These are phyloP conservation scores for Amniataba percoides DNA, from an alignment of 2,797 vertebrate species.

Conservation along the genomic window DNA sequence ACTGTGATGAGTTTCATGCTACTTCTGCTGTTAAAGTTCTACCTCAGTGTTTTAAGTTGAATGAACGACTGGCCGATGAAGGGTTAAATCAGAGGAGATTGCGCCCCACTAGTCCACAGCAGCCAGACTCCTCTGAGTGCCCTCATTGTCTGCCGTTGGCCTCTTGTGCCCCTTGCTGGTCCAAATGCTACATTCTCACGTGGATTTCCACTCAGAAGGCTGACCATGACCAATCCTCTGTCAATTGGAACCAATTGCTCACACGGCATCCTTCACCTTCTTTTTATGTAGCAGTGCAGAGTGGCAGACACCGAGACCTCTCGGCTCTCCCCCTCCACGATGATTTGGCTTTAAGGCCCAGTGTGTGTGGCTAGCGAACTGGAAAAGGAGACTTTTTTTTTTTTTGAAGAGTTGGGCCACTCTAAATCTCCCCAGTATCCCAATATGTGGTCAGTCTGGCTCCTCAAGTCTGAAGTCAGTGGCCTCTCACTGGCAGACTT, in stretches of 20 bases:
- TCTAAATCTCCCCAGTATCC: slow-evolving; percentile 72
- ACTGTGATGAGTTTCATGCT: not conserved
- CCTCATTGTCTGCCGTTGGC: slow-evolving; percentile 82
- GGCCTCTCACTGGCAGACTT: slow-evolving; percentile 74
- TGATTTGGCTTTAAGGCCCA: slow-evolving; percentile 82
- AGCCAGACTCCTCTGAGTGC: slow-evolving; percentile 83
- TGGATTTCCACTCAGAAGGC: slow-evolving; percentile 86
- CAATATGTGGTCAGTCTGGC: slow-evolving; percentile 80
- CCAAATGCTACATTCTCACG: slow-evolving; percentile 86
- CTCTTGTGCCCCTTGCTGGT: slow-evolving; percentile 81
- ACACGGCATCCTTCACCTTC: slow-evolving; percentile 84
- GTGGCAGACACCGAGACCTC: slow-evolving; percentile 80
- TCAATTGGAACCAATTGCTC: slow-evolving; percentile 86
- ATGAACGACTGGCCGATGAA: slow-evolving; percentile 61
- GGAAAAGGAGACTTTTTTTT: slow-evolving; percentile 82
- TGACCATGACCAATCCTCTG: slow-evolving; percentile 87
- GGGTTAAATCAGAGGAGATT: slow-evolving; percentile 78
- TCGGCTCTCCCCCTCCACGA: slow-evolving; percentile 76
- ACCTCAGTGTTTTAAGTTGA: slow-evolving; percentile 42
- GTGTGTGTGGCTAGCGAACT: slow-evolving; percentile 80
- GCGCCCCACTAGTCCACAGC: slow-evolving; percentile 67
- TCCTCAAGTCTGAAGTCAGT: slow-evolving; percentile 76
- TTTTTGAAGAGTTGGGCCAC: slow-evolving; percentile 65
- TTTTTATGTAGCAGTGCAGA: slow-evolving; percentile 80
- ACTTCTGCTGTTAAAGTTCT: slow-evolving; percentile 10